Evolutionary conservation across 2,113 vertebrate genomes (phyloP), one percentile per base, ranked within the genome.

Genomic region (Tricholaema leucomelas): DNA sequence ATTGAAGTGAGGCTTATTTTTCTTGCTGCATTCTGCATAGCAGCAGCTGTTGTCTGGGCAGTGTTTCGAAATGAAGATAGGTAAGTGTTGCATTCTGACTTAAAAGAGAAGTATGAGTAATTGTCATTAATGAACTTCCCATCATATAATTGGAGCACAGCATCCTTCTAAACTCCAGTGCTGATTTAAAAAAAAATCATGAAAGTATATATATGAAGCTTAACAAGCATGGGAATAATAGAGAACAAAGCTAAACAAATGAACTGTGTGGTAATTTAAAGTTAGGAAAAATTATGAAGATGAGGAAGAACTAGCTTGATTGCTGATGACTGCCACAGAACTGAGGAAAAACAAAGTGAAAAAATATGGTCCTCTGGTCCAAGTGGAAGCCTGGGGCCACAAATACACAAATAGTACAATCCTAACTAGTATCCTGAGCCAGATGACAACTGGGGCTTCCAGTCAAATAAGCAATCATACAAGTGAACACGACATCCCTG

Each of bases 51-150:
- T 83, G 90, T 98, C 81, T 99, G 99, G 99, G 98, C 96, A 35
- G 98, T 99, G 33, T 99, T 98, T 98, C 97, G 99, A 93, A 99
- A 99, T 93, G 98, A 99, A 91, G 98, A 99, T 95, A 98, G 98
- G 99, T 99, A 98, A 85, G 97, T 92, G 56, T 33, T 50, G 54
- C n/a, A 6, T 81, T 71, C 82, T 74, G 13, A 44, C 42, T 93
- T 80, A 14, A 87, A 65, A 76, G 75, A 73, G 55, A 63, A 76
- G 42, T 25, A 24, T 42, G 64, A 90, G 23, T 74, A 89, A 89
- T 48, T 75, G 12, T 25, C 44, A 50, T 60, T 76, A 89, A 85
- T 66, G 63, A 94, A 87, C 81, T 95, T 87, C 52, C 56, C 48
- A 48, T 81, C 13, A 1, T 38, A 23, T 36, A 80, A 4, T 75